Conservation (phyloP, 2,113 vertebrate species). For the Nycticorax nycticorax region DNA sequence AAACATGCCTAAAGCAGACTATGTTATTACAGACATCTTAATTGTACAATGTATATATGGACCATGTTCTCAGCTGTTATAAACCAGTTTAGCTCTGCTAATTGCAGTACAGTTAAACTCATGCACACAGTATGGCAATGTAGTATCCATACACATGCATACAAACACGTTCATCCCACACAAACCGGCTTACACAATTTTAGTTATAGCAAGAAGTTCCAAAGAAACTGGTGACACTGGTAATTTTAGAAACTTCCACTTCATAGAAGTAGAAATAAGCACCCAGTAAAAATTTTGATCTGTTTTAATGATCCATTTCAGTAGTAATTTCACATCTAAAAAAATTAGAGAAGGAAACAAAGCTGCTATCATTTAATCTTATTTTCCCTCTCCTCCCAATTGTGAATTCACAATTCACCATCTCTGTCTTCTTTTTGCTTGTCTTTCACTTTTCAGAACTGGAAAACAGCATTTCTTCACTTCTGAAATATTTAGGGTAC, state of each 20-base stretch:
- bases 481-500: not conserved
- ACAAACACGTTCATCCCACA: not conserved
- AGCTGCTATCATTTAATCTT: not conserved
- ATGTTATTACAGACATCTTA: not conserved
- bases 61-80: not conserved
- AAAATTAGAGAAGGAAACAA: not conserved
- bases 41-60: not conserved
- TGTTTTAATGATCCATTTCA: not conserved
- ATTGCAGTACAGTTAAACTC: not conserved
- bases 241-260: not conserved
- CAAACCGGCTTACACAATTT: accelerated
- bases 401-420: not conserved
- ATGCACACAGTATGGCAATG: not conserved
- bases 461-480: not conserved
- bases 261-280: not conserved
- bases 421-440: not conserved
- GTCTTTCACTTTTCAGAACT: not conserved
- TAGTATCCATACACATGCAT: not conserved
- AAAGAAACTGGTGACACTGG: not conserved
- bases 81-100: not conserved
- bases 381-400: not conserved
- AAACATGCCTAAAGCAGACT: not conserved
- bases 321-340: not conserved
- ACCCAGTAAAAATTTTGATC: accelerated
- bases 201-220: not conserved